Base-by-base conservation (phyloP, 2,888 invertebrate species). In the Campoplex capitator region DNA sequence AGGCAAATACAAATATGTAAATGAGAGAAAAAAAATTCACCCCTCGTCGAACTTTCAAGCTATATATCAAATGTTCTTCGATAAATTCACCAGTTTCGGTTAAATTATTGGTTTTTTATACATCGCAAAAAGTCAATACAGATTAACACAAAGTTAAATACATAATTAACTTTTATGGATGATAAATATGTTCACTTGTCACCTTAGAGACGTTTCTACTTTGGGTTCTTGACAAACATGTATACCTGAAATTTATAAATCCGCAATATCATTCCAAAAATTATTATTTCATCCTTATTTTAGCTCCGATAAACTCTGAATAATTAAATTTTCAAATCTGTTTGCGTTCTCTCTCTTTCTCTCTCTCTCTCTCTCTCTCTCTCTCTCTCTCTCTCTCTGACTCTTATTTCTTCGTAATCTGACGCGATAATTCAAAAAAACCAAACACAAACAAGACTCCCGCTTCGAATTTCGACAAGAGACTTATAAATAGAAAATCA, bases 161-260 rank as follows among this genome's bases (percentile, higher is more conserved):
- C 18, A 75, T 42, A 70, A 70, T 9, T 23, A 78, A 28, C 58
- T 32, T 70, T 38, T 35, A 28, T 16, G 62, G 8, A 28, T 51
- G 38, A 65, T 58, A 71, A 51, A 75, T 32, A 48, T 18, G 56
- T 75, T 77, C 28, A 77, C 54, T 90, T 90, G 91, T 92, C 91
- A 91, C 91, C 92, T 92, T 89, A 81, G 81, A 79, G 86, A 76
- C 84, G 82, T 85, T 78, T 89, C 91, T 92, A 90, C 88, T 91
- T 87, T 88, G 89, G 90, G 82, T 88, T 92, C 92, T 91, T 89
- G 91, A 87, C 84, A 91, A 91, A 88, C 91, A 91, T 84, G 89
- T 89, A 91, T 90, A 92, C 92, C 92, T 92, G 92, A 89, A 93
- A 93, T 91, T 89, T 51, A 90, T 77, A 88, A 91, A 89, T 90